Conservation (phyloP, 2,888 invertebrate species). For the Anaspis maculata region DNA sequence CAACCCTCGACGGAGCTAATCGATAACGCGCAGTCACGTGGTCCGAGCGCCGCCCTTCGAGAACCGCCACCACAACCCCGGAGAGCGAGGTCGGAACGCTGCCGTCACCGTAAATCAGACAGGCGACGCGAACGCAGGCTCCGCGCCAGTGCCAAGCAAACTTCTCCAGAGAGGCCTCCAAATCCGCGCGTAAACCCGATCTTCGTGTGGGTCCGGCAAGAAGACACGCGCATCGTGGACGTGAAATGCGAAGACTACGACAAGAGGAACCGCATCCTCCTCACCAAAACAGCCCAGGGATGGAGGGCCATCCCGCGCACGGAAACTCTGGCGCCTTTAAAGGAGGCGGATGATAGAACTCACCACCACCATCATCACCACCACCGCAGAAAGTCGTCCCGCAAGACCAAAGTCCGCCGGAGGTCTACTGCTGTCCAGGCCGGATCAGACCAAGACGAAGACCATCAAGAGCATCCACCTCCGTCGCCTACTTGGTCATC, state of each 20-base stretch:
- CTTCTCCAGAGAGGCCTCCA: conserved; percentile 39
- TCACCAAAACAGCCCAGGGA: conserved; percentile 72
- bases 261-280: conserved; percentile 71
- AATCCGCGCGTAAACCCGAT: conserved; percentile 68
- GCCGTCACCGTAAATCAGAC: conserved; percentile 45
- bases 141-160: conserved; percentile 22
- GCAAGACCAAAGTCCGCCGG: conserved; percentile 30
- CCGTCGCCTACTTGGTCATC: conserved; percentile 35
- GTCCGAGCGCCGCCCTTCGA: conserved; percentile 37
- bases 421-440: conserved; percentile 39
- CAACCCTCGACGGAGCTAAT: conserved; percentile 37
- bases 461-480: conserved; percentile 13
- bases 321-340: conserved; percentile 48
- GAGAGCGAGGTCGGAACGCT: conserved; percentile 40
- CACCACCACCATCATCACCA: conserved; percentile 42
- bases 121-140: conserved; percentile 33
- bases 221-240: conserved; percentile 71
- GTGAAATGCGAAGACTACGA: conserved; percentile 85
- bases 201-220: conserved; percentile 77
- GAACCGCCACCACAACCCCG: conserved; percentile 39
- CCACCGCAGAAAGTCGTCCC: conserved; percentile 24
- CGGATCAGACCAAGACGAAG: conserved; percentile 27
- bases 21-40: conserved; percentile 43
- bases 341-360: conserved; percentile 41
- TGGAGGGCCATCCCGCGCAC: conserved; percentile 79